phyloP scores from a whole-genome alignment of 1,140 invertebrate genomes.

The Xylocopa sonorina region DNA sequence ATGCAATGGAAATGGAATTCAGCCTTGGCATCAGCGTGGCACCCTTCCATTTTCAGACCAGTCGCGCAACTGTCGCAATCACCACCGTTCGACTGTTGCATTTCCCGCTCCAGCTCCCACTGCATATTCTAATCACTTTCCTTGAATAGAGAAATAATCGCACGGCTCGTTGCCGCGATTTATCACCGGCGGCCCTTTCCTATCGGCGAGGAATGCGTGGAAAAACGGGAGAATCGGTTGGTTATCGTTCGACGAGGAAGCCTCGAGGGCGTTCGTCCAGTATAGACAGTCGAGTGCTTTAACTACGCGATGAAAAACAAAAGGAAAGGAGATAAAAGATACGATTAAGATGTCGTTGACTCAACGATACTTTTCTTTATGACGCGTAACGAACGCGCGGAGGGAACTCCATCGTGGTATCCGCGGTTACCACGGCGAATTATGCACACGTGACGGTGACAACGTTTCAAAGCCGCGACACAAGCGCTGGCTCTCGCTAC shows the following conservation, averaged over 20 bases:
- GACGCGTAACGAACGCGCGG: no score
- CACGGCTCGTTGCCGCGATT: slow-evolving; percentile 51
- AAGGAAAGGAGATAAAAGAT: no score
- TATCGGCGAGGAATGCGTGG: no score
- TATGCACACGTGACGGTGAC: slow-evolving; percentile 15
- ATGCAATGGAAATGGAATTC: slow-evolving; percentile 47
- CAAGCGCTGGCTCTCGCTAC: background rate
- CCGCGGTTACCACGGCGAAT: background rate
- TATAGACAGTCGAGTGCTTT: background rate
- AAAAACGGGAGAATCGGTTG: background rate
- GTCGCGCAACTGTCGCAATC: slow-evolving; percentile 31
- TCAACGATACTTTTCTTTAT: background rate
- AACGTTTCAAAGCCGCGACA: slow-evolving; percentile 27
- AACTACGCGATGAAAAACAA: no score
- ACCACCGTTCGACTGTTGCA: background rate
- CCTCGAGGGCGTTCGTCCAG: no score
- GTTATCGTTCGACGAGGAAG: background rate
- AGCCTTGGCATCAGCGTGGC: slow-evolving; percentile 51
- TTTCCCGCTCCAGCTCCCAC: background rate
- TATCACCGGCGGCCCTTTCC: background rate
- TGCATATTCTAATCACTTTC: slow-evolving; percentile 44
- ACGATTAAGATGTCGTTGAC: background rate
- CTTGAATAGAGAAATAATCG: slow-evolving; percentile 31
- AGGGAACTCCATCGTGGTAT: background rate
- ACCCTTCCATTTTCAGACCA: slow-evolving; percentile 50